These are phyloP conservation scores for Montifringilla adamsi DNA, from an alignment of 2,113 vertebrate species.

Conservation along the genomic window DNA sequence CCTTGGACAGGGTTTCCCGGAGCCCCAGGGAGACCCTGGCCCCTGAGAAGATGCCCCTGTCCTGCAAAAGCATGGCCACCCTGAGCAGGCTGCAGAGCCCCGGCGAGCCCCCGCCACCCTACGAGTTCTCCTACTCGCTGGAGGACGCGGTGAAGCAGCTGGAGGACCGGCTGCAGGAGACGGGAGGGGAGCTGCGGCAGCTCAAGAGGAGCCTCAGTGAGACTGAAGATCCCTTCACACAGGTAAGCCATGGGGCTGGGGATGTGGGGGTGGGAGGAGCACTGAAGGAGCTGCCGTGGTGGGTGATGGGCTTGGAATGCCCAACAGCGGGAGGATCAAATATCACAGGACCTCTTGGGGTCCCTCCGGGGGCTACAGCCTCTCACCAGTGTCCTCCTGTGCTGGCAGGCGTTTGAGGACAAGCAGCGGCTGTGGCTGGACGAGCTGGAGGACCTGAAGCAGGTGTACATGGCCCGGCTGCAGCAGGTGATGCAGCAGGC, in stretches of 20 bases:
- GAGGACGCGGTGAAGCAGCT: constrained; percentile 88
- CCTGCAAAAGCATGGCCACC: constrained; percentile 84
- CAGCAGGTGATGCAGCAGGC: constrained; percentile 93
- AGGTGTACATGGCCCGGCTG: constrained; percentile 87
- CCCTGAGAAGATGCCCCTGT: constrained; percentile 69
- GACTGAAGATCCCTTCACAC: constrained; percentile 87
- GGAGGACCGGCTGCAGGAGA: constrained; percentile 86
- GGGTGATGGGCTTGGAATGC: not conserved
- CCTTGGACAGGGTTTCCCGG: constrained; percentile 82
- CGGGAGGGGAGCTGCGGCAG: constrained; percentile 87
- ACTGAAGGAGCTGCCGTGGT: accelerated
- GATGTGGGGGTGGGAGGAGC: not conserved
- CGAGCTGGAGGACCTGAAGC: constrained; percentile 90
- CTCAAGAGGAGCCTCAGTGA: constrained; percentile 89
- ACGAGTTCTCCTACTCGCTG: constrained; percentile 86
- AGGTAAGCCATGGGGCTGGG: constrained; percentile 71
- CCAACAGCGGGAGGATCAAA: accelerated
- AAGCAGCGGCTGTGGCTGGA: constrained; percentile 95
- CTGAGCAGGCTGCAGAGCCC: constrained; percentile 83
- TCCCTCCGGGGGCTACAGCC: not conserved
- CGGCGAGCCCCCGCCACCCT: constrained; percentile 84
- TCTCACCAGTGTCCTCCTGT: not conserved
- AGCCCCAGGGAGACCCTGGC: constrained; percentile 71
- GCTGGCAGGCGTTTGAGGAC: constrained; percentile 86
- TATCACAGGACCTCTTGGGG: not conserved